Evolutionary conservation across 2,888 invertebrate genomes (phyloP).

Genomic region (Bellardia bayeri): DNA sequence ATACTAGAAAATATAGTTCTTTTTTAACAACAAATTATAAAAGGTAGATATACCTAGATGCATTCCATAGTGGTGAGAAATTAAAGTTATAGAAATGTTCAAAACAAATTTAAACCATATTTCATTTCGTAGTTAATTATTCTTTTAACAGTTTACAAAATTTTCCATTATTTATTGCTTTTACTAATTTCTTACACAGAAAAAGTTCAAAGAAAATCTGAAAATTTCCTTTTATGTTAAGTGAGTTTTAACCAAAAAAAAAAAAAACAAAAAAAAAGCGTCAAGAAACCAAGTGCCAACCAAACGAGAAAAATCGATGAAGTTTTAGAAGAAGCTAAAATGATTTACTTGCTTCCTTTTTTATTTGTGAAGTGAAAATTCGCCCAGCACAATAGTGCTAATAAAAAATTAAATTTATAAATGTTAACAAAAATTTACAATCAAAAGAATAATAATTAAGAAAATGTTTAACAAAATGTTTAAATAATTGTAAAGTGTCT

Average conservation of each 20-base stretch:
- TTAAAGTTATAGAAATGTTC: constrained; percentile 34
- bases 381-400: not conserved
- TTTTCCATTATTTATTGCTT: not conserved
- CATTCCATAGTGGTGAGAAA: constrained; percentile 49
- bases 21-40: constrained; percentile 42
- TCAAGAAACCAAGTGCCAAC: constrained; percentile 45
- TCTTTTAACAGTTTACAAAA: not conserved
- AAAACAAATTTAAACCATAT: not conserved
- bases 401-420: not conserved
- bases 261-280: constrained; percentile 7
- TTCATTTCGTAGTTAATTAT: not conserved
- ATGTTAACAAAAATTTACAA: not conserved
- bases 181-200: not conserved
- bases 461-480: not conserved
- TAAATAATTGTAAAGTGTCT: too few relatives aligned
- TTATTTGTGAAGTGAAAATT: constrained; percentile 1
- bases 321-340: constrained; percentile 67
- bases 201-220: not conserved
- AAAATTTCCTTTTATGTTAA: not conserved
- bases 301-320: constrained; percentile 74
- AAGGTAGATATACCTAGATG: constrained; percentile 63
- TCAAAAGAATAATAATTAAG: not conserved
- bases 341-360: constrained; percentile 24
- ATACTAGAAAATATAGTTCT: not conserved
- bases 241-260: constrained; percentile 21